phyloP scores from a whole-genome alignment of 2,113 vertebrate genomes.

The Equus przewalskii region DNA sequence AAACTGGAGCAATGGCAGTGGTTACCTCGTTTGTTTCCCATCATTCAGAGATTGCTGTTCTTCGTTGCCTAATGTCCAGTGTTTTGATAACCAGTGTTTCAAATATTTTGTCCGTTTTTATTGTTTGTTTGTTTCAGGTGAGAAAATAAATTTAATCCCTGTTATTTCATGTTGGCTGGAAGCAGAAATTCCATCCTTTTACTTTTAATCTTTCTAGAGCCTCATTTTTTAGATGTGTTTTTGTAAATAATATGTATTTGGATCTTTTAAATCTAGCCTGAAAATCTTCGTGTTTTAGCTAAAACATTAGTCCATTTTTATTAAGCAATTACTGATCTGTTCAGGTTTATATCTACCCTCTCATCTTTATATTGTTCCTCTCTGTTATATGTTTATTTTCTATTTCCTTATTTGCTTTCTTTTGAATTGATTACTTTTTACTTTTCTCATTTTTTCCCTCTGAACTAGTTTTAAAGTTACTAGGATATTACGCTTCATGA shows the following conservation, averaged over 20 bases:
- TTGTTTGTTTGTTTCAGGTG: background rate
- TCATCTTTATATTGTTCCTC: background rate
- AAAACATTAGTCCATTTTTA: background rate
- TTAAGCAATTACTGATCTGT: background rate
- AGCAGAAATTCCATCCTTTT: conserved; percentile 16
- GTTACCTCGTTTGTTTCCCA: background rate
- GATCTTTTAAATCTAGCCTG: conserved; percentile 8
- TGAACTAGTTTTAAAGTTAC: background rate
- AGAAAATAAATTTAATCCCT: background rate
- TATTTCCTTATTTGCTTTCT: background rate
- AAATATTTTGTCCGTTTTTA: background rate
- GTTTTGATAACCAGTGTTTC: background rate
- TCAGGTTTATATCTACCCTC: background rate
- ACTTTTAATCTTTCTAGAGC: conserved; percentile 2
- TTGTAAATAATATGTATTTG: background rate
- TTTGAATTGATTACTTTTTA: background rate
- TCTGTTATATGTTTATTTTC: background rate
- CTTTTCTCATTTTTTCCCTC: conserved; percentile 13
- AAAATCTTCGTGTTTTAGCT: background rate
- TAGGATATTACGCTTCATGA: background rate
- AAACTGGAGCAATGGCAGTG: background rate
- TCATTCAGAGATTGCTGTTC: background rate
- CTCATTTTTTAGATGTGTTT: background rate
- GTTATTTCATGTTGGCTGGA: conserved; percentile 1
- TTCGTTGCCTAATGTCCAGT: background rate